Percentiles rank a stretch among this genome's conserved stretches.
These are phyloP conservation scores for Enhydra lutris DNA, from an alignment of 2,113 vertebrate species.

Conservation along the genomic window DNA sequence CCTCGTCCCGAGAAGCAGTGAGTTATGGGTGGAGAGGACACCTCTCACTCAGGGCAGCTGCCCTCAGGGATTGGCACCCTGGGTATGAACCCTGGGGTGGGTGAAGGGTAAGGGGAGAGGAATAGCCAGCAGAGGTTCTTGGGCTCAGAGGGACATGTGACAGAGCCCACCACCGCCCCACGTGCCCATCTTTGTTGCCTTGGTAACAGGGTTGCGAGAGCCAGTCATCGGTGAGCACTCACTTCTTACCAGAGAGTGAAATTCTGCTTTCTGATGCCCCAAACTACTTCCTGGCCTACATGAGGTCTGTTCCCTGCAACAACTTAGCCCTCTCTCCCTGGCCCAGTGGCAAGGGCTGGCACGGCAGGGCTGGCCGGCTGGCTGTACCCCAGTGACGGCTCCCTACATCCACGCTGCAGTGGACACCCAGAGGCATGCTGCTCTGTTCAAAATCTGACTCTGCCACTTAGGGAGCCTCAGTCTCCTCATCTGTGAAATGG, in stretches of 20 bases:
- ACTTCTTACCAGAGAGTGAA: background rate
- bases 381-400: background rate
- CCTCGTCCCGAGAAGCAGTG: background rate
- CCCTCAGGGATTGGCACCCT: background rate
- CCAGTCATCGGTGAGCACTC: background rate
- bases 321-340: background rate
- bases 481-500: background rate
- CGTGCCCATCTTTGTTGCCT: background rate
- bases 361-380: background rate
- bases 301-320: background rate
- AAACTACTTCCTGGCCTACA: background rate
- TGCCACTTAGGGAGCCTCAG: background rate
- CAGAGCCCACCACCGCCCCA: background rate
- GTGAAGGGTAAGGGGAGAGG: background rate
- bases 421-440: background rate
- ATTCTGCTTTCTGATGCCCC: constrained; percentile 22
- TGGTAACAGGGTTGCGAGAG: background rate
- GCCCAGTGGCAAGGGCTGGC: background rate
- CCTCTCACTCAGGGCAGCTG: background rate
- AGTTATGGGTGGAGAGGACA: no score
- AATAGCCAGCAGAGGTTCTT: background rate
- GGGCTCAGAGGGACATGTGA: rapidly evolving
- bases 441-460: background rate
- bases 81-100: background rate
- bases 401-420: background rate